phyloP scores from a whole-genome alignment of 2,113 vertebrate genomes.

The Clarias gariepinus region DNA sequence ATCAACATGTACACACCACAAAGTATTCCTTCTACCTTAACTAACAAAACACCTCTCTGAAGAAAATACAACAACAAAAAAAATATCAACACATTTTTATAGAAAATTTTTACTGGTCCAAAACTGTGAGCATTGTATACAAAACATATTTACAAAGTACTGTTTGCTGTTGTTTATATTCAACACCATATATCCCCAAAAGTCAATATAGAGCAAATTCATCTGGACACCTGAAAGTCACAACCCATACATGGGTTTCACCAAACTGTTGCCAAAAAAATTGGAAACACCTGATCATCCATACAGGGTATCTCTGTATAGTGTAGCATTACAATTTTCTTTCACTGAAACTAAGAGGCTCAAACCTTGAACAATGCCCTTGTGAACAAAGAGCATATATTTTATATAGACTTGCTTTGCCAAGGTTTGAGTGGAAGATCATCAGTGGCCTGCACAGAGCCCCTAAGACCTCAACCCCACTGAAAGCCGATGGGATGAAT shows the following conservation, averaged over 20 bases:
- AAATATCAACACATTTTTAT: neutral
- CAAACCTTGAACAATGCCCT: neutral
- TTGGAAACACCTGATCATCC: neutral
- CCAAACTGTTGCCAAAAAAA: neutral
- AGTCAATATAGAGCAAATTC: neutral
- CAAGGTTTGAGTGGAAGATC: neutral
- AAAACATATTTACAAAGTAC: constrained; percentile 55
- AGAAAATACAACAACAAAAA: neutral
- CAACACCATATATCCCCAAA: neutral
- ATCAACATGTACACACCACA: neutral
- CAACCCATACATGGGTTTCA: neutral
- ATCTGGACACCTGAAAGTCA: neutral
- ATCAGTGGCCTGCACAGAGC: neutral
- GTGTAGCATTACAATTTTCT: neutral
- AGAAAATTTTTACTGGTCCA: constrained; percentile 55
- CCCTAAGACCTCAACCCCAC: neutral
- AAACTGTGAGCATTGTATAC: constrained; percentile 25
- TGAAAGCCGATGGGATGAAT: neutral
- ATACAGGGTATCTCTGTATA: neutral
- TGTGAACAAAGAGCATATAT: neutral
- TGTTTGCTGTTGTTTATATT: neutral
- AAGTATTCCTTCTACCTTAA: neutral
- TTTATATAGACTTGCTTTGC: neutral
- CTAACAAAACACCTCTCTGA: neutral
- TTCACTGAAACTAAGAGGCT: neutral